Base-by-base conservation (phyloP, 2,888 invertebrate genomes). In the Aphidoletes aphidimyza region DNA sequence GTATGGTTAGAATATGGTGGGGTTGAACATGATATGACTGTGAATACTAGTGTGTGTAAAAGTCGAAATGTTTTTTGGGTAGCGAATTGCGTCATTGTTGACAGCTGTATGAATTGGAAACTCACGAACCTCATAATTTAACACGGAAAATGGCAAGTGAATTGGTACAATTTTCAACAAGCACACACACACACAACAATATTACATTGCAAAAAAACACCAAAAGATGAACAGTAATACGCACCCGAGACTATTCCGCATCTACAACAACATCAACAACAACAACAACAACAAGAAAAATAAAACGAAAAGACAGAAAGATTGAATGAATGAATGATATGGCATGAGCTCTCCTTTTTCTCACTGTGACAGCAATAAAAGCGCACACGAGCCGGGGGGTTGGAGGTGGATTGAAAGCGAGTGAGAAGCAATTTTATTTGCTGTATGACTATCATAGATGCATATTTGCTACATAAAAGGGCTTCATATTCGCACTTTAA, bases 71-170 rank as follows among this genome's bases (percentile, higher is more conserved):
- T 47, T 47, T 47, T 47, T 9, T 47, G 17, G 17, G 47, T 47
- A 17, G 47, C 19, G 9, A 2, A 22, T 54, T 54, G 22, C 22
- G n/a, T 0, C 22, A 22, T 22, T 54, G 54, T 22, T 54, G 54
- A 54, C 54, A 54, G 54, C 22, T 8, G 22, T 54, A 54, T 54
- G 54, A 54, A 54, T 54, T 54, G 54, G 22, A 54, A 54, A 22
- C n/a, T 54, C 54, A 54, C 54, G 22, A 54, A 47, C 47, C 47
- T 47, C 47, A 47, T 47, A 47, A 47, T 47, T 47, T 47, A 3
- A 14, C 17, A 19, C 17, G 47, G 17, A 54, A 54, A 54, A 54
- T 22, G 22, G n/a, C 54, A 14, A n/a, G 54, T 54, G 54, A 54
- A 54, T 54, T 54, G 54, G 9, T 54, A 22, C 22, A 22, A 54